These are phyloP conservation scores for Falco cherrug DNA, from an alignment of 2,797 vertebrate genomes.

Conservation along the genomic window DNA sequence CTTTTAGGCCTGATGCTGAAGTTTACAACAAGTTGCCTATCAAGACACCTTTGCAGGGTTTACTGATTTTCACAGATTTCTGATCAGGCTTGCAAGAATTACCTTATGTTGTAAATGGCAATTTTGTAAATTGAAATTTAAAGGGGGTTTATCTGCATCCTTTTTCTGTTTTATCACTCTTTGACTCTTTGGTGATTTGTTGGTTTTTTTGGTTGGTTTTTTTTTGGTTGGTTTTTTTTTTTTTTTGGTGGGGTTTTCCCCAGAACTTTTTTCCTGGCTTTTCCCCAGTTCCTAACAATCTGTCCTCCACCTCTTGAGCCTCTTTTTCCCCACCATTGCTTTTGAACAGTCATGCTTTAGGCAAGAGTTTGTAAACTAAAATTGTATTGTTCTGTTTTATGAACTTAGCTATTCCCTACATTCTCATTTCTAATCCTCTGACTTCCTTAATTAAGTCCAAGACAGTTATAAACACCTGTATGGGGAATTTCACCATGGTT, in stretches of 20 bases:
- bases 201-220: not conserved
- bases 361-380: not conserved
- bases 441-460: not conserved
- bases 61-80: not conserved
- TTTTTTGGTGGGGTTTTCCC: not conserved
- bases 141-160: not conserved
- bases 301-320: not conserved
- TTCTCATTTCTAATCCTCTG: not conserved
- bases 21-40: not conserved
- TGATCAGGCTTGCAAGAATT: not conserved
- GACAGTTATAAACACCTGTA: not conserved
- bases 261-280: not conserved
- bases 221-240: not conserved
- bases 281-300: not conserved
- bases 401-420: not conserved
- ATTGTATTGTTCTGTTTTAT: not conserved
- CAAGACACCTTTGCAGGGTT: not conserved
- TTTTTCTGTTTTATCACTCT: not conserved
- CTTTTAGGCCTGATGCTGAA: not conserved
- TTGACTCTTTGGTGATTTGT: not conserved
- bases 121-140: not conserved
- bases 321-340: not conserved
- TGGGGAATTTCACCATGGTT: not conserved
- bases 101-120: not conserved
- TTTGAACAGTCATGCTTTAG: not conserved